Percentiles rank a stretch among this genome's conserved stretches.
phyloP scores from a whole-genome alignment of 2,113 vertebrate genomes.

The Esox niger region DNA sequence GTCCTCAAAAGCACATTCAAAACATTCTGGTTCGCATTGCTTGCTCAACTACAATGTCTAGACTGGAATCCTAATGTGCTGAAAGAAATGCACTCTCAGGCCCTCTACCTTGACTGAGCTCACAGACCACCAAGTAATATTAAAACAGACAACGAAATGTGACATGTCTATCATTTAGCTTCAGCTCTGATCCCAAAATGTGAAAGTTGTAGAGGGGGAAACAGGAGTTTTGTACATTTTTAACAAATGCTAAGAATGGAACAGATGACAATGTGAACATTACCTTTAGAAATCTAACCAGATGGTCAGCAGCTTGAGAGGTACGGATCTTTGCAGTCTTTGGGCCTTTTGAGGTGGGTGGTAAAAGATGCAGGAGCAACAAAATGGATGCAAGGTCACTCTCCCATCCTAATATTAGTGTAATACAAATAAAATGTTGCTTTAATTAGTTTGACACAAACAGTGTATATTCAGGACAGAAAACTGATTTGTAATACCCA shows the following conservation, averaged over 20 bases:
- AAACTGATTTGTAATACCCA: background rate
- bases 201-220: background rate
- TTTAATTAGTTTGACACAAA: background rate
- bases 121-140: too few relatives aligned
- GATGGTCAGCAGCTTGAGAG: slow-evolving; percentile 15
- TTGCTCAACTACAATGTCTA: too few relatives aligned
- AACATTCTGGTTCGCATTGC: too few relatives aligned
- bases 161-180: background rate
- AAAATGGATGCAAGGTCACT: slow-evolving; percentile 19
- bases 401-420: slow-evolving; percentile 16
- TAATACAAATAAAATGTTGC: background rate
- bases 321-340: slow-evolving; percentile 25
- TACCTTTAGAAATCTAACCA: slow-evolving; percentile 21
- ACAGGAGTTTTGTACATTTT: too few relatives aligned
- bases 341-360: slow-evolving; percentile 24
- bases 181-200: background rate
- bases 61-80: too few relatives aligned
- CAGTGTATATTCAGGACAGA: background rate
- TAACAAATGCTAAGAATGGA: too few relatives aligned
- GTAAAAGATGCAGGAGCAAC: slow-evolving; percentile 28
- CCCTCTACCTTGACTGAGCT: too few relatives aligned
- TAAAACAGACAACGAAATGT: too few relatives aligned
- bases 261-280: too few relatives aligned
- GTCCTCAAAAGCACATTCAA: too few relatives aligned
- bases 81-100: too few relatives aligned